phyloP scores from a whole-genome alignment of 1,140 invertebrate genomes.

The Drosophila teissieri region DNA sequence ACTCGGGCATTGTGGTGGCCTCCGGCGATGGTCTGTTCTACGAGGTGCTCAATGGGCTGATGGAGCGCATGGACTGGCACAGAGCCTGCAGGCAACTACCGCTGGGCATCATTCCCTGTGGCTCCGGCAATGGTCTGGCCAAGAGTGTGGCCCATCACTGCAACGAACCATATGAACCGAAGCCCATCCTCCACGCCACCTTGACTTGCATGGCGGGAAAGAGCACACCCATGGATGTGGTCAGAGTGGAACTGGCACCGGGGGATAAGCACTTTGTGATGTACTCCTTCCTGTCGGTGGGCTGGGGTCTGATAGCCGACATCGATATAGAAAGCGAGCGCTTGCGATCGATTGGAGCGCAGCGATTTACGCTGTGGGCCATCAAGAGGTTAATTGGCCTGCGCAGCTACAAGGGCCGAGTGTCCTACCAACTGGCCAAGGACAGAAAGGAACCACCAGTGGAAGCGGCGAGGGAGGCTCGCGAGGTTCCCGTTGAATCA shows the following conservation, averaged over 20 bases:
- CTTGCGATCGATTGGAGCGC: slow-evolving; percentile 93
- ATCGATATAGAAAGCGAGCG: slow-evolving; percentile 99
- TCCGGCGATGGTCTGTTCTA: slow-evolving; percentile 97
- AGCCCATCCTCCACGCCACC: slow-evolving; percentile 91
- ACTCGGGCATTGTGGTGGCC: slow-evolving; percentile 91
- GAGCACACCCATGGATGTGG: slow-evolving; percentile 92
- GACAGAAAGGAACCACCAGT: slow-evolving; percentile 39
- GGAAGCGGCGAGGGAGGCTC: background rate
- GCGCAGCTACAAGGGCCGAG: slow-evolving; percentile 89
- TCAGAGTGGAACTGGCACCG: slow-evolving; percentile 90
- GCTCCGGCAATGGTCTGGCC: slow-evolving; percentile 97
- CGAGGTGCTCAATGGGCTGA: slow-evolving; percentile 96
- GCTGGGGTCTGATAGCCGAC: slow-evolving; percentile 98
- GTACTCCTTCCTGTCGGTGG: slow-evolving; percentile 96
- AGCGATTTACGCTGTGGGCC: slow-evolving; percentile 96
- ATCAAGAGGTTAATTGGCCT: slow-evolving; percentile 91
- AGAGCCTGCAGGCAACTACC: slow-evolving; percentile 90
- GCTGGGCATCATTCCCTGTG: slow-evolving; percentile 95
- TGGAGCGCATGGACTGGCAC: slow-evolving; percentile 94
- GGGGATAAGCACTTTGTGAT: slow-evolving; percentile 87
- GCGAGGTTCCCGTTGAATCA: background rate
- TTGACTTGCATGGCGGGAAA: slow-evolving; percentile 92
- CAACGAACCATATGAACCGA: slow-evolving; percentile 93
- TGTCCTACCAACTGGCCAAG: slow-evolving; percentile 87
- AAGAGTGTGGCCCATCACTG: slow-evolving; percentile 90